A percentile compares a stretch with the other conserved stretches of the same genome.
These are phyloP conservation scores for Brachyrhaphis roseni DNA, from an alignment of 2,797 vertebrate genomes.

Conservation along the genomic window DNA sequence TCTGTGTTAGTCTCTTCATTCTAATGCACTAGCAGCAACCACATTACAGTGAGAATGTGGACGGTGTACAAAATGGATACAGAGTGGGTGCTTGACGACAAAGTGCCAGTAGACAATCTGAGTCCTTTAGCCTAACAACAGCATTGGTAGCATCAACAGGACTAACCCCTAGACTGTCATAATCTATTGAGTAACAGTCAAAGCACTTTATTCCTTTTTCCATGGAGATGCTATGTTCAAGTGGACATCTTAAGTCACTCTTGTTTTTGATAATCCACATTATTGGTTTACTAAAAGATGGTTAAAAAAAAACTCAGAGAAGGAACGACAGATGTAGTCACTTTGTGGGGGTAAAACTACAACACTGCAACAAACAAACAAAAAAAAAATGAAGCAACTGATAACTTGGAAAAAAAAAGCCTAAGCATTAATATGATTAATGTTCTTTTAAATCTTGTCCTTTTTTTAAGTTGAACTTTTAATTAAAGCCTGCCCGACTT, in stretches of 20 bases:
- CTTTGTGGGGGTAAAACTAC: neutral
- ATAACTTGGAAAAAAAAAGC: neutral
- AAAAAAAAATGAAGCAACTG: neutral
- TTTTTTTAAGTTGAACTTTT: neutral
- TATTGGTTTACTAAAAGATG: neutral
- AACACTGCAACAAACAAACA: neutral
- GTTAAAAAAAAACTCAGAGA: neutral
- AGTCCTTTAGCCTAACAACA: conserved; percentile 36
- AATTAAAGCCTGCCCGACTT: neutral
- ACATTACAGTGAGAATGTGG: conserved; percentile 12
- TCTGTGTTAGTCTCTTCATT: conserved; percentile 12
- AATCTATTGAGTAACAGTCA: neutral
- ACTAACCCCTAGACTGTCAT: neutral
- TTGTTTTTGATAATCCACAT: neutral
- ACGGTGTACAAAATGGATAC: conserved; percentile 24
- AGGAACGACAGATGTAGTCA: neutral
- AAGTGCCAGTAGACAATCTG: conserved; percentile 14
- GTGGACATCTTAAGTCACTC: neutral
- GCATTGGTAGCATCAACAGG: neutral
- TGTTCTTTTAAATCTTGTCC: neutral
- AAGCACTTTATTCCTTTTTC: neutral
- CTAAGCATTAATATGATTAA: neutral
- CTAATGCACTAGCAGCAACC: conserved; percentile 11
- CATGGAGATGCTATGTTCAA: neutral
- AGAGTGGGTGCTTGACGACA: conserved; percentile 37